Evolutionary conservation across 2,888 invertebrate genomes (phyloP), one percentile per base, ranked within the genome.

Genomic region (Drosophila kuntzei): DNA sequence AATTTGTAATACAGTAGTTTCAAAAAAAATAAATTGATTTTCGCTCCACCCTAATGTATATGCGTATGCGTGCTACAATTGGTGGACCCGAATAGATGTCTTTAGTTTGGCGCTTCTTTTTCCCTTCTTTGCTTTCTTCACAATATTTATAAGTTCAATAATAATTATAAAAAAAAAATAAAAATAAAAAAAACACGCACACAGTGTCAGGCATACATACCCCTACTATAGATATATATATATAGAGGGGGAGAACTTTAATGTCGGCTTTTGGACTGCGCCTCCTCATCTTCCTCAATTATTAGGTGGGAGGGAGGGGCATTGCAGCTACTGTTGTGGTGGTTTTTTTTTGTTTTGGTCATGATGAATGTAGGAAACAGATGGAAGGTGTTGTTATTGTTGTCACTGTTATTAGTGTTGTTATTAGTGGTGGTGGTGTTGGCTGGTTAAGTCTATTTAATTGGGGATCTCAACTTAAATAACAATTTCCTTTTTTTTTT

Each of bases 21-120:
- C n/a, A n/a, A n/a, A n/a, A n/a, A n/a, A n/a, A n/a, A n/a, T n/a
- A n/a, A n/a, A n/a, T n/a, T n/a, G n/a, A n/a, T n/a, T n/a, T n/a
- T n/a, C n/a, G n/a, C n/a, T n/a, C n/a, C n/a, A n/a, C n/a, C n/a
- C n/a, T n/a, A n/a, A n/a, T 47, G 20, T 39, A 27, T 58, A 36
- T 32, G 58, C 16, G 27, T 50, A 34, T 29, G 46, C 11, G 20
- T 43, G 37, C 34, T 18, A 25, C 49, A 49, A 32, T 22, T 32
- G 20, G 50, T 36, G 34, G 39, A 16, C 3, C n/a, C 36, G 7
- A 36, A 7, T 36, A 14, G 3, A 3, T 14, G 8, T 16, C 14
- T 16, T 7, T 9, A 8, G 8, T 14, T 36, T 36, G 14, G 36
- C 36, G 20, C 20, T n/a, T 9, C 16, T 16, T 16, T 16, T 37